A percentile compares a stretch with the other conserved stretches of the same genome.
phyloP scores from a whole-genome alignment of 2,797 vertebrate species.

The Gymnopithys bicolor region DNA sequence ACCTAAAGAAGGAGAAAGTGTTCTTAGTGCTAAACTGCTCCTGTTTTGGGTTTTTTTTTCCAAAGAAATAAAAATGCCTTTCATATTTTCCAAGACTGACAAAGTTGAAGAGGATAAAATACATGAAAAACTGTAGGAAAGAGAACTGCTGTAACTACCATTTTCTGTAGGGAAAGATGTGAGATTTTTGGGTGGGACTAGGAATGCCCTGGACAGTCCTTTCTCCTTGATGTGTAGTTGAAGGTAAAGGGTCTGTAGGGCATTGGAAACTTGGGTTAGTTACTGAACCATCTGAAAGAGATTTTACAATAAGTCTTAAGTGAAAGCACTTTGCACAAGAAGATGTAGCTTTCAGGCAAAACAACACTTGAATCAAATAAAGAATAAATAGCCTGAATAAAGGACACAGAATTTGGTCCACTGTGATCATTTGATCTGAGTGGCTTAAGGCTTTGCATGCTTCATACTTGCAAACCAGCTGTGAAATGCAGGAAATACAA shows the following conservation, averaged over 20 bases:
- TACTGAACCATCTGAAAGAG: background rate
- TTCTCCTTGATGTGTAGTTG: background rate
- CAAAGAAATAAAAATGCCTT: background rate
- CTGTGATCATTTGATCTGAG: constrained; percentile 39
- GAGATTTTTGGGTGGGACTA: background rate
- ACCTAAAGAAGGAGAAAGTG: constrained; percentile 1
- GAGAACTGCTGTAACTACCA: background rate
- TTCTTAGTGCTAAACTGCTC: background rate
- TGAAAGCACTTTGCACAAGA: constrained; percentile 18
- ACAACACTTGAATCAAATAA: constrained; percentile 26
- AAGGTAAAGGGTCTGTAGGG: background rate
- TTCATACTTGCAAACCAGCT: constrained; percentile 33
- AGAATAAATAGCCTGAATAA: constrained; percentile 40
- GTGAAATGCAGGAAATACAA: constrained; percentile 60
- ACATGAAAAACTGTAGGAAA: background rate
- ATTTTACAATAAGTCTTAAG: background rate
- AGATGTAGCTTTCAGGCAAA: constrained; percentile 35
- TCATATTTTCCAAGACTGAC: background rate
- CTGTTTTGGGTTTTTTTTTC: background rate
- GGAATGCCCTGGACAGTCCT: background rate
- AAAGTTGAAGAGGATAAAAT: background rate
- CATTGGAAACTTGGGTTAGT: background rate
- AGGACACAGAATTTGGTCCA: constrained; percentile 19
- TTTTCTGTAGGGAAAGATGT: background rate
- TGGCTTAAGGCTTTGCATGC: constrained; percentile 22